Conservation (phyloP, 1,140 invertebrate genomes). For the Drosophila sproati region DNA sequence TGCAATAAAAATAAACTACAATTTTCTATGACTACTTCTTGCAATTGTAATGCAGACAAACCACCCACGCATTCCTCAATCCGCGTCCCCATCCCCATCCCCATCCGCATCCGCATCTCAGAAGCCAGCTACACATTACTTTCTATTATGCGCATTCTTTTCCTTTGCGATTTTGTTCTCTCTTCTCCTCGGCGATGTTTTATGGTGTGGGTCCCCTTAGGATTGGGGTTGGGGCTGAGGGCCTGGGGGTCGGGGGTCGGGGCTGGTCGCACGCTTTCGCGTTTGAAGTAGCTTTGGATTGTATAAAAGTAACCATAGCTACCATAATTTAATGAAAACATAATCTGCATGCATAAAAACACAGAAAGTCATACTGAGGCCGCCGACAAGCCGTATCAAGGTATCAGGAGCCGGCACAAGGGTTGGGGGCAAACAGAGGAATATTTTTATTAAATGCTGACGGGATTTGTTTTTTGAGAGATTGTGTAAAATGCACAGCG, state of each 20-base stretch:
- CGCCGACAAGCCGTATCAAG: constrained; percentile 28
- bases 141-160: constrained; percentile 73
- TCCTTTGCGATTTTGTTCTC: constrained; percentile 45
- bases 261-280: constrained; percentile 56
- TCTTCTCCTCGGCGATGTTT: constrained; percentile 20
- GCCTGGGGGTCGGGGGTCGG: constrained; percentile 1
- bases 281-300: constrained; percentile 82
- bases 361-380: constrained; percentile 37
- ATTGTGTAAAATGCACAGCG: constrained; percentile 33
- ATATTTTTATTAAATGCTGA: constrained; percentile 65
- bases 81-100: background rate
- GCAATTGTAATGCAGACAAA: constrained; percentile 31
- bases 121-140: constrained; percentile 38
- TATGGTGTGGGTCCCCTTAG: constrained; percentile 29
- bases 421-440: background rate
- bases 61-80: background rate
- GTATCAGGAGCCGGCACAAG: background rate
- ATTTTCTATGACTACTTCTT: constrained; percentile 59
- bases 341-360: constrained; percentile 75
- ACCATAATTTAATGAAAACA: constrained; percentile 83
- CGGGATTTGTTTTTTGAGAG: constrained; percentile 28
- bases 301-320: constrained; percentile 83
- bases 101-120: background rate
- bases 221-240: constrained; percentile 5
- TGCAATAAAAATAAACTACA: constrained; percentile 81